A percentile compares a stretch with the other conserved stretches of the same genome.
These are phyloP conservation scores for Pollicipes pollicipes DNA, from an alignment of 1,140 invertebrate species.

Conservation along the genomic window DNA sequence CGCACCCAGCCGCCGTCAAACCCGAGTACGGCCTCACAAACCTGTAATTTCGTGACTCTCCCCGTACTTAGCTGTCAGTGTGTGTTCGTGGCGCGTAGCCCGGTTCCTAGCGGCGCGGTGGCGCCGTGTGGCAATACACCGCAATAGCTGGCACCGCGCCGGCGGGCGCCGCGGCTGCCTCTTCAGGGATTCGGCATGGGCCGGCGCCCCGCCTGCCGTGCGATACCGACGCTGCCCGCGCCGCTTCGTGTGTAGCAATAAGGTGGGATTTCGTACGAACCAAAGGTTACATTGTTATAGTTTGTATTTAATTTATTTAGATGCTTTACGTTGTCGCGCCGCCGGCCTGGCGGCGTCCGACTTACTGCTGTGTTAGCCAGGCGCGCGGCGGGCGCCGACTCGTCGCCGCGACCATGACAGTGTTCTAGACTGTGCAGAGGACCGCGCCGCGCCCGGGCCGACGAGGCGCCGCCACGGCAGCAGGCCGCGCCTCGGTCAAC, in stretches of 20 bases:
- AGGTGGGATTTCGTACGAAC: constrained; percentile 1
- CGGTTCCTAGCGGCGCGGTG: background rate
- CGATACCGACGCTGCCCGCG: too few species aligned
- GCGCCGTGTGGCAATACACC: background rate
- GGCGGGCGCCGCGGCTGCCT: too few species aligned
- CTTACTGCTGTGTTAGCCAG: background rate
- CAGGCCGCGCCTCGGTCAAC: background rate
- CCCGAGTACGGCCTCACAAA: background rate
- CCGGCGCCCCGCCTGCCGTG: too few species aligned
- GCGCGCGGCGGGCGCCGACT: too few species aligned
- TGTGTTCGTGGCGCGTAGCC: background rate
- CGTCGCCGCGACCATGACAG: background rate
- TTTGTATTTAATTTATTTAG: constrained; percentile 2
- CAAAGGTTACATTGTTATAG: constrained; percentile 1
- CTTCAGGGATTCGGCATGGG: background rate
- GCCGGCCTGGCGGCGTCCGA: background rate
- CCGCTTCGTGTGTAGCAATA: background rate
- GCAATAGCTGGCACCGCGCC: background rate
- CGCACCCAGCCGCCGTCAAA: background rate
- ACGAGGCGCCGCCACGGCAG: background rate
- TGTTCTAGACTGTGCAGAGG: background rate
- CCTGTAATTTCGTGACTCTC: background rate
- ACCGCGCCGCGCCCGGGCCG: too few species aligned
- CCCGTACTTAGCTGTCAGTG: background rate
- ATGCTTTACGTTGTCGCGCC: background rate